A percentile compares a stretch with the other conserved stretches of the same genome.
phyloP scores from a whole-genome alignment of 2,113 vertebrate species.

The Menura novaehollandiae region DNA sequence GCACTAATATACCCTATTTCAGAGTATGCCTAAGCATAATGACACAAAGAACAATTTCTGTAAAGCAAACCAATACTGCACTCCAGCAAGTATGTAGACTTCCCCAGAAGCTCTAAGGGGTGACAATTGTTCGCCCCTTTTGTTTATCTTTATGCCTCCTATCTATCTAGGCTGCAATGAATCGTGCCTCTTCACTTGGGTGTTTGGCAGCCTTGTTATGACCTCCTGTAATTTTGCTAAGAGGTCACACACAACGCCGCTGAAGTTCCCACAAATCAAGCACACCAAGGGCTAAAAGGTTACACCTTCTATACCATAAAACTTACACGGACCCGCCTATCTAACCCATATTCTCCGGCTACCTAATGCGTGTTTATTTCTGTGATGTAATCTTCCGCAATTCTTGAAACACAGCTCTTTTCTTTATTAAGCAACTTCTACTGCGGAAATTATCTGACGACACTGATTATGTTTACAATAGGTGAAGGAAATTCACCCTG shows the following conservation, averaged over 20 bases:
- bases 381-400: background rate
- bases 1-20: background rate
- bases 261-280: background rate
- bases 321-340: background rate
- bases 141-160: background rate
- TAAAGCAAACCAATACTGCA: background rate
- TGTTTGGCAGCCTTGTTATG: background rate
- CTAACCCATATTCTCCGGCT: no score
- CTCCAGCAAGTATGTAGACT: background rate
- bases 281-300: background rate
- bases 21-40: background rate
- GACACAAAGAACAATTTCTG: background rate
- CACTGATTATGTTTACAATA: background rate
- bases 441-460: accelerated
- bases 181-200: background rate
- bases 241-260: accelerated
- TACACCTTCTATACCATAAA: background rate
- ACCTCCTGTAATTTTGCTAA: no score
- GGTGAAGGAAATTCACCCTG: background rate
- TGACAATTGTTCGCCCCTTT: background rate
- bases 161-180: background rate
- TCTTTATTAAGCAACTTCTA: background rate
- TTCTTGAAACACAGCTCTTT: background rate
- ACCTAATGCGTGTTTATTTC: background rate
- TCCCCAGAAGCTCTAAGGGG: background rate